phyloP scores from a whole-genome alignment of 2,888 invertebrate species.

The Hydraecia micacea region DNA sequence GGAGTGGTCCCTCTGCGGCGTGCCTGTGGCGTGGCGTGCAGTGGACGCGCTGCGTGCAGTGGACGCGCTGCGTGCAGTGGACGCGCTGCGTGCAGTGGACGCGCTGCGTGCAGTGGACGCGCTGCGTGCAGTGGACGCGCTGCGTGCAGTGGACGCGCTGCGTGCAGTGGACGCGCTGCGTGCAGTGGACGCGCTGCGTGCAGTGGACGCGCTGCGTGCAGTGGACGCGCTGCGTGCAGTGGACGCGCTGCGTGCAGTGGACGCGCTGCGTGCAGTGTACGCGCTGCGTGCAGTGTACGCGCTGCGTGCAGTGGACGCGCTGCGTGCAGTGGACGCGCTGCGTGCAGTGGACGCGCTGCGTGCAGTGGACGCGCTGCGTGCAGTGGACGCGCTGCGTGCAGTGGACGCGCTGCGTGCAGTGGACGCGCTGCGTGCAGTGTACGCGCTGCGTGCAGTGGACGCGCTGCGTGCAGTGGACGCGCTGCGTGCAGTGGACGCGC shows the following conservation, averaged over 20 bases:
- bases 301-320: too few species aligned
- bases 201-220: neutral
- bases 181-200: too few species aligned
- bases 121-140: neutral
- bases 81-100: neutral
- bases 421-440: neutral
- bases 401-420: neutral
- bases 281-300: too few species aligned
- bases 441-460: neutral
- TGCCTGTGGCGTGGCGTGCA: neutral
- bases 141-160: neutral
- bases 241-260: neutral
- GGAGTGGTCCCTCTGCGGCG: neutral
- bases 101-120: neutral
- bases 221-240: too few species aligned
- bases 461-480: too few species aligned
- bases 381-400: too few species aligned
- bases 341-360: too few species aligned
- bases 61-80: neutral
- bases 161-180: neutral
- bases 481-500: neutral
- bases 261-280: neutral
- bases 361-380: neutral
- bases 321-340: neutral
- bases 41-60: too few species aligned